A percentile compares a stretch with the other conserved stretches of the same genome.
Evolutionary conservation across 1,140 invertebrate genomes (phyloP).

Genomic region (Marisa cornuarietis): DNA sequence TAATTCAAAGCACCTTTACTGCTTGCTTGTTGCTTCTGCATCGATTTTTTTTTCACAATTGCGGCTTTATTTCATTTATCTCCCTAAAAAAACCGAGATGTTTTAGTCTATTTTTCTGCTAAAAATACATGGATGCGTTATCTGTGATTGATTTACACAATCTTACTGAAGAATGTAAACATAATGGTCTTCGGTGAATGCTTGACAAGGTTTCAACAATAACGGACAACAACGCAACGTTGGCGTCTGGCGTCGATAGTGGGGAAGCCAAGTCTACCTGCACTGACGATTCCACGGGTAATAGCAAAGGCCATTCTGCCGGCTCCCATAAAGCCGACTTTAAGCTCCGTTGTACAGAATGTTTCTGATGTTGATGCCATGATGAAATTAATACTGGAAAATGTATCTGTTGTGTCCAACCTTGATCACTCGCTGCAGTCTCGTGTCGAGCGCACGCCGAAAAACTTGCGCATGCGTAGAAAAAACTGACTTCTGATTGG

Average conservation of each 20-base stretch:
- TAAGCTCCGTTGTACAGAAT: slow-evolving; percentile 67
- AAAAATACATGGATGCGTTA: not conserved
- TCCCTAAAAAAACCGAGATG: not conserved
- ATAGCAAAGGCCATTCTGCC: slow-evolving; percentile 96
- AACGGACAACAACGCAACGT: not conserved
- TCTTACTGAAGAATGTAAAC: not conserved
- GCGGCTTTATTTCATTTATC: not conserved
- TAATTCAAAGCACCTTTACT: too few species aligned
- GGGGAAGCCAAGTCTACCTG: slow-evolving; percentile 72
- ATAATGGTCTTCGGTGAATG: not conserved
- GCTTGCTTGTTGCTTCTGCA: too few species aligned
- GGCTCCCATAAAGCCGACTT: slow-evolving; percentile 94
- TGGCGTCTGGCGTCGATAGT: not conserved
- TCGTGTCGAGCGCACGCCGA: not conserved
- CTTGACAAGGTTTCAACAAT: not conserved
- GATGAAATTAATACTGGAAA: not conserved
- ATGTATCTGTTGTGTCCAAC: not conserved
- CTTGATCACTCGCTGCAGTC: not conserved
- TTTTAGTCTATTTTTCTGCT: not conserved
- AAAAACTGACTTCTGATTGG: not conserved
- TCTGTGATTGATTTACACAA: not conserved
- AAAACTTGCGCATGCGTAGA: not conserved
- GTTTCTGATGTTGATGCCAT: not conserved
- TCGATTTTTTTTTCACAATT: too few species aligned
- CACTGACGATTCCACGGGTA: slow-evolving; percentile 87